Percentiles rank a stretch among this genome's conserved stretches.
Conservation (phyloP, 2,888 invertebrate species). For the Tinea trinotella region DNA sequence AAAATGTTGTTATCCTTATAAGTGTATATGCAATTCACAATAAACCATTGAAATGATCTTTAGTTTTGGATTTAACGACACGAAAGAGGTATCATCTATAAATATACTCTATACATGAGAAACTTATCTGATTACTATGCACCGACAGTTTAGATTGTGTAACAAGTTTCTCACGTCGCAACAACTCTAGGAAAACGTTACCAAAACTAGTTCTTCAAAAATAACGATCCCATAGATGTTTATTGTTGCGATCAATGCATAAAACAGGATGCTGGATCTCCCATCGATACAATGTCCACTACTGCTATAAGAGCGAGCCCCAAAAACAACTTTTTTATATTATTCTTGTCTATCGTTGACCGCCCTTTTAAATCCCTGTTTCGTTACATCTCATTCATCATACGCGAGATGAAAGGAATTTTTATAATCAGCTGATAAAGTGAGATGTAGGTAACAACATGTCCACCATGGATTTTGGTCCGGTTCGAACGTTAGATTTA, state of each 20-base stretch:
- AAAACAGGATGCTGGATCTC: constrained; percentile 68
- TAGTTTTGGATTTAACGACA: background rate
- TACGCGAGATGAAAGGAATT: constrained; percentile 50
- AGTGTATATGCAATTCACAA: background rate
- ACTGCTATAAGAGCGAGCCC: constrained; percentile 51
- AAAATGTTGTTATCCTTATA: background rate
- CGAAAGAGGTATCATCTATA: background rate
- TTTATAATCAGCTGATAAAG: constrained; percentile 55
- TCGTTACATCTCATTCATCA: constrained; percentile 49
- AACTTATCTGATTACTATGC: constrained; percentile 56
- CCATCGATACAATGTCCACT: constrained; percentile 59
- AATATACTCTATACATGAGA: constrained; percentile 1
- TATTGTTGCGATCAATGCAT: constrained; percentile 61
- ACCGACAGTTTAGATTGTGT: constrained; percentile 26
- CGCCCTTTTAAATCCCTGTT: constrained; percentile 42
- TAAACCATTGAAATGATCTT: no score
- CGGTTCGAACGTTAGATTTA: constrained; percentile 27
- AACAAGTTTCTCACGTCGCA: constrained; percentile 2
- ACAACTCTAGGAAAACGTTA: constrained; percentile 42
- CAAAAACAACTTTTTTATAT: constrained; percentile 43
- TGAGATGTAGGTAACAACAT: constrained; percentile 14
- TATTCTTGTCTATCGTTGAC: constrained; percentile 45
- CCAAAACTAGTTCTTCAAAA: constrained; percentile 63
- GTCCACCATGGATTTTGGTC: constrained; percentile 5
- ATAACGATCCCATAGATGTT: constrained; percentile 51